Evolutionary conservation across 2,797 vertebrate species (phyloP).

Genomic region (Brotula barbata): DNA sequence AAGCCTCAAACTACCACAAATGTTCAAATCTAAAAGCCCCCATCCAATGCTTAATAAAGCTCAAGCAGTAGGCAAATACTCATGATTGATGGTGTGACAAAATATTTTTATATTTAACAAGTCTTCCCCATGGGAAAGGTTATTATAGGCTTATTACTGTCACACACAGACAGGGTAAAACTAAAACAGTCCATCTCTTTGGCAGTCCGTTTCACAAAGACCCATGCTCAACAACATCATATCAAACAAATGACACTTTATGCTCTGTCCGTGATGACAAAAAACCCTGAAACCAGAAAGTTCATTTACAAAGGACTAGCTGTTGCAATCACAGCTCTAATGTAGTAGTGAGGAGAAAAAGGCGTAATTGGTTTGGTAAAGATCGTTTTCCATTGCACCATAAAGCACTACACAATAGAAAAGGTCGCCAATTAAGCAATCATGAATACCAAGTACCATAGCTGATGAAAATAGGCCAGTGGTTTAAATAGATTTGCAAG

Average conservation of each 20-base stretch:
- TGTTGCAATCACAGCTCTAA: constrained; percentile 99
- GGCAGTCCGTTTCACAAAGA: constrained; percentile 86
- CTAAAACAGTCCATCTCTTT: constrained; percentile 88
- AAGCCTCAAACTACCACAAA: constrained; percentile 29
- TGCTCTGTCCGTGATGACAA: constrained; percentile 90
- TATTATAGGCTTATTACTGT: constrained; percentile 90
- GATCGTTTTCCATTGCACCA: constrained; percentile 99
- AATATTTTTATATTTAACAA: constrained; percentile 96
- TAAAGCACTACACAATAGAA: constrained; percentile 99
- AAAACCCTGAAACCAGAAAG: constrained; percentile 92
- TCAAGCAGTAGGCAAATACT: constrained; percentile 58
- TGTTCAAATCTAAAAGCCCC: constrained; percentile 31
- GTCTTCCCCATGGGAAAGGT: constrained; percentile 82
- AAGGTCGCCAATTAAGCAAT: constrained; percentile 99
- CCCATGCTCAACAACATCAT: constrained; percentile 84
- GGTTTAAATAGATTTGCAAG: constrained; percentile 99
- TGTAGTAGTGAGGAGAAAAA: constrained; percentile 97
- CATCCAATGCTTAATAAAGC: constrained; percentile 40
- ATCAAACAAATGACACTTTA: constrained; percentile 98
- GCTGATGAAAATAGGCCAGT: constrained; percentile 99
- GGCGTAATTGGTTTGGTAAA: constrained; percentile 99
- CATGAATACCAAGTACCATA: constrained; percentile 99
- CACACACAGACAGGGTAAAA: constrained; percentile 83
- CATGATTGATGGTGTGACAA: constrained; percentile 94
- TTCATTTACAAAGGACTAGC: constrained; percentile 99